phyloP scores from a whole-genome alignment of 2,888 invertebrate genomes.

The Pheosia tremula region DNA sequence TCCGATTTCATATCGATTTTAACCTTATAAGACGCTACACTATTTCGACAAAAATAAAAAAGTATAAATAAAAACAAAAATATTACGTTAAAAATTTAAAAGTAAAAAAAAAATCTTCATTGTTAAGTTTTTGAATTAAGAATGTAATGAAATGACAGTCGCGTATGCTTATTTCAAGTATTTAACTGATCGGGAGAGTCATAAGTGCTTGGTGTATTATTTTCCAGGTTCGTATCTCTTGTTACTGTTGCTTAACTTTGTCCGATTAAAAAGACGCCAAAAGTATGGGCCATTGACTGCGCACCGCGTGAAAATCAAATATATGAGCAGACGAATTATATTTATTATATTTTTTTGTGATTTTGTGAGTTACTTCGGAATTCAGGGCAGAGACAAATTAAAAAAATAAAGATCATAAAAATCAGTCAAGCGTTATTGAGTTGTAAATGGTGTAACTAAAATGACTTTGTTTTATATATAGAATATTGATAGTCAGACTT shows the following conservation, averaged over 20 bases:
- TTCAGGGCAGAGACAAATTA: no score
- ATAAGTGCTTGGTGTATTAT: constrained; percentile 22
- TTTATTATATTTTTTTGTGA: no score
- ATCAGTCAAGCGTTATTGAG: no score
- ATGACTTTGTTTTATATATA: no score
- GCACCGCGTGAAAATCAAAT: no score
- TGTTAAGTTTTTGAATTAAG: background rate
- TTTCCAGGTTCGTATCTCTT: constrained; percentile 25
- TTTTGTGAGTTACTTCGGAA: no score
- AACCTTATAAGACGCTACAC: background rate
- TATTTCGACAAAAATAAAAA: background rate
- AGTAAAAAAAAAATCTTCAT: background rate
- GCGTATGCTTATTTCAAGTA: constrained; percentile 36
- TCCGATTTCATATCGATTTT: background rate
- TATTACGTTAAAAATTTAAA: background rate
- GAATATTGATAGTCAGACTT: background rate
- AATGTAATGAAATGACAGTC: constrained; percentile 27
- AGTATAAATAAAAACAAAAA: background rate
- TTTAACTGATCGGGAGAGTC: constrained; percentile 26
- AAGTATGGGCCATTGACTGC: no score
- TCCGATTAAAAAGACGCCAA: no score
- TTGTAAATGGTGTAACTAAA: no score
- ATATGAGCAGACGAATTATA: no score
- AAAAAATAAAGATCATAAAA: no score
- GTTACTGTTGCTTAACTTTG: no score